Evolutionary conservation across 2,797 vertebrate species (phyloP).

Genomic region (Chloroceryle amazona): DNA sequence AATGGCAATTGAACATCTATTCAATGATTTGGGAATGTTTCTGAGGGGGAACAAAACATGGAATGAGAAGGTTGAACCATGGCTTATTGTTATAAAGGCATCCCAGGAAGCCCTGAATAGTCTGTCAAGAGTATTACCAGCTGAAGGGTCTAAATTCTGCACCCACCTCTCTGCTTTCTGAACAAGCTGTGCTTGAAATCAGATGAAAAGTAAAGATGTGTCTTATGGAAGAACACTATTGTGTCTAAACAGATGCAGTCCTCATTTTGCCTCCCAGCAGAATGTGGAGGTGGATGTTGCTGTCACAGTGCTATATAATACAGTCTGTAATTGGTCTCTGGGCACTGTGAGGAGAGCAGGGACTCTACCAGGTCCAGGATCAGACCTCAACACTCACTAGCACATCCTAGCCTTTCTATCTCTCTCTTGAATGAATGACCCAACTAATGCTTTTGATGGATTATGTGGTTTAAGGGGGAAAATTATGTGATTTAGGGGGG

Average conservation of each 20-base stretch:
- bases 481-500: neutral
- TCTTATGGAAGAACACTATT: neutral
- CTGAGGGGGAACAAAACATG: neutral
- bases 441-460: neutral
- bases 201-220: neutral
- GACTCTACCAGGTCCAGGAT: neutral
- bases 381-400: neutral
- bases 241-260: neutral
- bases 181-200: neutral
- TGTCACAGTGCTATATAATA: neutral
- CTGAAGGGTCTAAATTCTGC: neutral
- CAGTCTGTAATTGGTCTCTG: neutral
- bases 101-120: neutral
- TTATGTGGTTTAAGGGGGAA: neutral
- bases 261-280: rapidly evolving
- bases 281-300: neutral
- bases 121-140: neutral
- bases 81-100: neutral
- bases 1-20: neutral
- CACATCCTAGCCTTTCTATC: neutral
- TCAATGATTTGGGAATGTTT: neutral
- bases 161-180: neutral
- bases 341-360: neutral
- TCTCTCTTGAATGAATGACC: neutral
- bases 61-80: neutral